Evolutionary conservation across 2,888 invertebrate genomes (phyloP).

Genomic region (Metacarcinus magister): DNA sequence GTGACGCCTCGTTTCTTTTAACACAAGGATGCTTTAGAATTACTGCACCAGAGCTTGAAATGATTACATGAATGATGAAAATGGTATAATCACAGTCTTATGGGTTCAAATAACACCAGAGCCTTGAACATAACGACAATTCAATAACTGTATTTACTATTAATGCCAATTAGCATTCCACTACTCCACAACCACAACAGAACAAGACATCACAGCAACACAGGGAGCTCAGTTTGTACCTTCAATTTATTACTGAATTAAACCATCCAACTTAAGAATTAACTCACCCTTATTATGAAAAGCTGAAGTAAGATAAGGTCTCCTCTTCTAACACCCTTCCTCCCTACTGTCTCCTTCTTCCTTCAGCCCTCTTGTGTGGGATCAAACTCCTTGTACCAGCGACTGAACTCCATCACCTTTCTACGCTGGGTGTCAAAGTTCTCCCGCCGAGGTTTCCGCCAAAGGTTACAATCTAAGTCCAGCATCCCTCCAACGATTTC

Average conservation of each 20-base stretch:
- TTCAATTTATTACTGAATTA: neutral
- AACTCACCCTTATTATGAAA: neutral
- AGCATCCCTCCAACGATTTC: constrained; percentile 98
- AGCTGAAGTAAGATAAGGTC: neutral
- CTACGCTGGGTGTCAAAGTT: constrained; percentile 80
- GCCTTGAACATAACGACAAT: neutral
- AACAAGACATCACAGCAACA: neutral
- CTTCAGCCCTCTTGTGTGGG: constrained; percentile 71
- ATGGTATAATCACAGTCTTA: neutral
- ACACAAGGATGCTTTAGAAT: neutral
- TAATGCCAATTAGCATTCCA: too few species aligned
- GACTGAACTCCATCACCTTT: constrained; percentile 79
- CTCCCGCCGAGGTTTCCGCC: constrained; percentile 88
- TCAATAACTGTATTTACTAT: neutral
- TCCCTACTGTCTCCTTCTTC: neutral
- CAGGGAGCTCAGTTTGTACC: neutral
- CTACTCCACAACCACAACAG: neutral
- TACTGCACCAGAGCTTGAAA: neutral
- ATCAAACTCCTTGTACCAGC: constrained; percentile 79
- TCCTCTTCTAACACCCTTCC: neutral
- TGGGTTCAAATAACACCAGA: neutral
- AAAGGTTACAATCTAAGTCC: constrained; percentile 92
- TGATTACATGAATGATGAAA: neutral
- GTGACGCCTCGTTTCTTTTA: neutral
- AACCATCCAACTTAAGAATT: neutral